Conservation (phyloP, 2,113 vertebrate genomes). For the Laticauda colubrina region DNA sequence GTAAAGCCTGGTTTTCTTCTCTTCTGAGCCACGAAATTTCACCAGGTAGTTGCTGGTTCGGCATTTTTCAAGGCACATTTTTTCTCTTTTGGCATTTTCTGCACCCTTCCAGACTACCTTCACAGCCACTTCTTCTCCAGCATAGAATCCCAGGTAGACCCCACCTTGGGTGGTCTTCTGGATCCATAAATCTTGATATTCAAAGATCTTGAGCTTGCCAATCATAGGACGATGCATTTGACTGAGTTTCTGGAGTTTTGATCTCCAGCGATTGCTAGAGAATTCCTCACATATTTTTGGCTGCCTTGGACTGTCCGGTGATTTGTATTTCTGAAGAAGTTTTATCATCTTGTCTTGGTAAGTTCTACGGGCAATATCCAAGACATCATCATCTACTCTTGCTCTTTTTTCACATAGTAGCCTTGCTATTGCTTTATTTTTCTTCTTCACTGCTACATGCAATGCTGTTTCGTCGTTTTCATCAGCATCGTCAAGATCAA, state of each 20-base stretch:
- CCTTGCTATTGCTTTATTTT: accelerated
- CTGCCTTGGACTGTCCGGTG: neutral
- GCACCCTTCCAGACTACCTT: conserved; percentile 21
- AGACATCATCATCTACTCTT: conserved; percentile 47
- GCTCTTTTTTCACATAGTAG: conserved; percentile 57
- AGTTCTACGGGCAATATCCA: neutral
- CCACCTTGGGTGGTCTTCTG: conserved; percentile 51
- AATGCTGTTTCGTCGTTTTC: conserved; percentile 59
- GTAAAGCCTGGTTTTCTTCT: conserved; percentile 27
- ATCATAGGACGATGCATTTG: conserved; percentile 42
- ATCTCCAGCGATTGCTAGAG: conserved; percentile 59
- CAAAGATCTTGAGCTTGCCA: conserved; percentile 67
- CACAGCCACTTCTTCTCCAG: conserved; percentile 66
- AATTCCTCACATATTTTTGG: conserved; percentile 43
- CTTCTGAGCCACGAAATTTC: conserved; percentile 58
- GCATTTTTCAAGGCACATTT: conserved; percentile 47
- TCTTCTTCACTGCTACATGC: conserved; percentile 49
- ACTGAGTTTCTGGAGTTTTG: conserved; percentile 47
- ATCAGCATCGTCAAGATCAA: conserved; percentile 58
- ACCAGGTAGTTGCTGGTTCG: conserved; percentile 40
- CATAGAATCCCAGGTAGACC: conserved; percentile 66
- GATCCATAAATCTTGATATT: conserved; percentile 48
- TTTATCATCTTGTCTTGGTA: neutral
- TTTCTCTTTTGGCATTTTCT: conserved; percentile 30
- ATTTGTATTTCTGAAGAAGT: conserved; percentile 23